Base-by-base conservation (phyloP, 1,140 invertebrate genomes). In the Bombus sibiricus region DNA sequence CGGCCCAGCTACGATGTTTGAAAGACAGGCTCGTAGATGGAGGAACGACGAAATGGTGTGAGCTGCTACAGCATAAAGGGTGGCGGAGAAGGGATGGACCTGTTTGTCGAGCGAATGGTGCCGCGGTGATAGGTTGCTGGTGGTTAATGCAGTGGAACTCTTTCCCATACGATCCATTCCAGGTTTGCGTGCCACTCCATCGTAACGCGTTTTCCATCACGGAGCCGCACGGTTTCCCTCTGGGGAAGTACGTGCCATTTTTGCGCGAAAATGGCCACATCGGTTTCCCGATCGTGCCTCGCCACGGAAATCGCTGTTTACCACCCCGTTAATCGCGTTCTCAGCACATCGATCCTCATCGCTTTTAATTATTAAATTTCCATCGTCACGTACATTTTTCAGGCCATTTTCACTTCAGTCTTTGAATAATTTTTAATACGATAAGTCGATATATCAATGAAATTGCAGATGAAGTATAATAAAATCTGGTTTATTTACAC, bases 171-270 rank as follows among this genome's bases (percentile, higher is more conserved):
- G 89, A 90, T 91, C 88, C 92, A 92, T 93, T 91, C 88, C 85
- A 41, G 68, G 79, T 57, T 92, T 88, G 86, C 92, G 92, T 91
- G 92, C 87, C 89, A 90, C 89, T 93, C 92, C 90, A 91, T 90
- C 88, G 91, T 92, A 90, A 92, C 92, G 92, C 88, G 92, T 93
- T 93, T 90, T 91, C 92, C 92, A 93, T 91, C 92, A 88, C 81
- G 34, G 78, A 68, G 79, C 79, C 43, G 41, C 53, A 8, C 64
- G 15, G 74, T 68, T 88, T 78, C 13, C 75, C 86, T 85, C 71
- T 43, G 72, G 73, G 79, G 43, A 64, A 69, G 77, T 89, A 89
- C 88, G 89, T 88, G 88, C 89, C 75, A 89, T 90, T 91, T 91
- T 88, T 86, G 83, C 75, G 80, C 83, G 39, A 59, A 85, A 91